Evolutionary conservation across 1,140 invertebrate genomes (phyloP), one percentile per base, ranked within the genome.

Genomic region (Caenorhabditis latens): DNA sequence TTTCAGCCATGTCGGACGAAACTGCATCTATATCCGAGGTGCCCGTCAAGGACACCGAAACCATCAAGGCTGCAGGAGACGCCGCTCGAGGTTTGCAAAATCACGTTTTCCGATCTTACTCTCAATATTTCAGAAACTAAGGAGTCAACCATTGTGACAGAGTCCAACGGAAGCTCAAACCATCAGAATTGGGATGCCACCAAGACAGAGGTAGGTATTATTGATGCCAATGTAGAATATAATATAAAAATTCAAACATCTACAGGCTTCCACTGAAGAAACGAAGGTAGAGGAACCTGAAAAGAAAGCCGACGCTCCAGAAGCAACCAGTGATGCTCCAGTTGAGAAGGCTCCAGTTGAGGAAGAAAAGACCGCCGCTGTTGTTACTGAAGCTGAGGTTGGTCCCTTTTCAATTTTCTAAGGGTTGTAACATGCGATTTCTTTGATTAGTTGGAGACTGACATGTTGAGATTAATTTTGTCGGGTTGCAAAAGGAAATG

Each of bases 1-100:
- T 79, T 79, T 53, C 46, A 79, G 86, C 14, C 71, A 83, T 71
- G 58, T 43, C 61, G 58, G 86, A 85, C 24, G 61, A 84, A 67
- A 79, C 46, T 79, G 61, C 46, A 4, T n/a, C 67, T 24, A 55
- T 87, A 32, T n/a, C 86, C 21, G 57, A 87, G 46, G 57, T 71
- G 9, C 61, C 86, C 40, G 53, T 21, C 84, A 21, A 85, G n/a
- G 67, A 86, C 24, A 16, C 43, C 43, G 24, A 71, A 21, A 46
- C 53, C 5, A n/a, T 50, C 9, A 86, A 86, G 46, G 8, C n/a
- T 14, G n/a, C 9, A 5, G 46, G 6, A 50, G 14, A 48, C 11
- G 8, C 71, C 13, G 6, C n/a, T 53, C 13, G 19, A 50, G 71
- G 71, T 79, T 9, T 50, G n/a, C 0, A 24, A 79, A 11, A 21